These are phyloP conservation scores for Tryphoninae sp. DNA, from an alignment of 2,888 invertebrate genomes.

Conservation along the genomic window DNA sequence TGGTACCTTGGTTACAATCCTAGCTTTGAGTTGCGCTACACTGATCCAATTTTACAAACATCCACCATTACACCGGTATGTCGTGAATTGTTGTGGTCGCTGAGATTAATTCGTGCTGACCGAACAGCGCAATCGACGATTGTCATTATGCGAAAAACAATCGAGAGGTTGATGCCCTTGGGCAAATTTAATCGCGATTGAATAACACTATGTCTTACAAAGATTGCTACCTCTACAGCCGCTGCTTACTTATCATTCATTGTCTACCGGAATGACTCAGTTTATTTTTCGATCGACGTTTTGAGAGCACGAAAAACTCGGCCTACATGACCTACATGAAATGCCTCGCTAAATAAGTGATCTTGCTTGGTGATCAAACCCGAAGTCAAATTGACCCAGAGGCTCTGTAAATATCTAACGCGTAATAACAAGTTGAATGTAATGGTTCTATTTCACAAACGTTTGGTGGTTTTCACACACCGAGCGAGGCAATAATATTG, in stretches of 20 bases:
- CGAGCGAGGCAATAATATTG: constrained; percentile 12
- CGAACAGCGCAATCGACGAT: constrained; percentile 24
- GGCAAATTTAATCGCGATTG: constrained; percentile 21
- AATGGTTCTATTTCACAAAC: neutral
- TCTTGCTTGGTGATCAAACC: neutral
- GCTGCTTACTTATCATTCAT: constrained; percentile 2
- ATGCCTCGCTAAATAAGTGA: neutral
- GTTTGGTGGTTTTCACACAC: neutral
- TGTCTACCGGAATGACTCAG: constrained; percentile 1
- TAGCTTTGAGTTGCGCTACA: constrained; percentile 24
- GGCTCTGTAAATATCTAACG: constrained; percentile 2
- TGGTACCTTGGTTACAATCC: constrained; percentile 20
- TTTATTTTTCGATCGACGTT: neutral
- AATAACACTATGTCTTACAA: constrained; percentile 5
- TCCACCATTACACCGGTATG: constrained; percentile 1
- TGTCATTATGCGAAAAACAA: constrained; percentile 31
- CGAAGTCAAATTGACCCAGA: constrained; percentile 3
- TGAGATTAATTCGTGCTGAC: neutral
- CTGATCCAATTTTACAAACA: constrained; percentile 13
- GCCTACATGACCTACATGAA: neutral
- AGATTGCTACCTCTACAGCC: neutral
- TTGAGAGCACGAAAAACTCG: constrained; percentile 9
- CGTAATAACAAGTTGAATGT: neutral
- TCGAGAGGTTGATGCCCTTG: constrained; percentile 19
- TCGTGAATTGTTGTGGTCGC: constrained; percentile 6